A percentile compares a stretch with the other conserved stretches of the same genome.
Evolutionary conservation across 2,888 invertebrate species (phyloP).

Genomic region (Cataglyphis livida): DNA sequence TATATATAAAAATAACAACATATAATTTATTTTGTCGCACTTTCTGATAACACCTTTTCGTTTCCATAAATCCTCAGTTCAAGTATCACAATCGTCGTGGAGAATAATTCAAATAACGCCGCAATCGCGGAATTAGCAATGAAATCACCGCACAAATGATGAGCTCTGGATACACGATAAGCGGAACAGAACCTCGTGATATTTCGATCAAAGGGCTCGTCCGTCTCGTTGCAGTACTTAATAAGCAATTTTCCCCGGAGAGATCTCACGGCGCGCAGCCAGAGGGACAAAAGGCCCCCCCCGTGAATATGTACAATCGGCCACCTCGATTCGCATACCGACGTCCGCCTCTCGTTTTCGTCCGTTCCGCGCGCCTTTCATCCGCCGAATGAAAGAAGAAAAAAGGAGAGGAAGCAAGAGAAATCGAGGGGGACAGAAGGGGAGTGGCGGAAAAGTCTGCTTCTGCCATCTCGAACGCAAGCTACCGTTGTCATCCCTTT

Average conservation of each 20-base stretch:
- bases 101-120: not conserved
- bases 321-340: slow-evolving; percentile 44
- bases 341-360: slow-evolving; percentile 63
- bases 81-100: not conserved
- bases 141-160: not conserved
- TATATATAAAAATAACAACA: not conserved
- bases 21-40: not conserved
- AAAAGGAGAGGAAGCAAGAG: not conserved
- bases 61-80: not conserved
- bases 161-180: not conserved
- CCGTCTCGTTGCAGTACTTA: slow-evolving; percentile 1
- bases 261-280: not conserved
- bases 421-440: not conserved
- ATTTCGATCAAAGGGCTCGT: slow-evolving; percentile 28
- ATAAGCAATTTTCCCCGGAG: slow-evolving; percentile 43
- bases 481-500: slow-evolving; percentile 68
- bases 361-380: slow-evolving; percentile 62
- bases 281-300: slow-evolving; percentile 27
- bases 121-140: not conserved
- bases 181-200: not conserved
- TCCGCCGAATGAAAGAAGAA: slow-evolving; percentile 29
- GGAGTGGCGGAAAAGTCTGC: slow-evolving; percentile 34
- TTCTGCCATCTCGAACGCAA: slow-evolving; percentile 48
- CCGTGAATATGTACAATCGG: slow-evolving; percentile 39
- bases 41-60: not conserved